Evolutionary conservation across 2,888 invertebrate species (phyloP).

Genomic region (Lathronympha strigana): DNA sequence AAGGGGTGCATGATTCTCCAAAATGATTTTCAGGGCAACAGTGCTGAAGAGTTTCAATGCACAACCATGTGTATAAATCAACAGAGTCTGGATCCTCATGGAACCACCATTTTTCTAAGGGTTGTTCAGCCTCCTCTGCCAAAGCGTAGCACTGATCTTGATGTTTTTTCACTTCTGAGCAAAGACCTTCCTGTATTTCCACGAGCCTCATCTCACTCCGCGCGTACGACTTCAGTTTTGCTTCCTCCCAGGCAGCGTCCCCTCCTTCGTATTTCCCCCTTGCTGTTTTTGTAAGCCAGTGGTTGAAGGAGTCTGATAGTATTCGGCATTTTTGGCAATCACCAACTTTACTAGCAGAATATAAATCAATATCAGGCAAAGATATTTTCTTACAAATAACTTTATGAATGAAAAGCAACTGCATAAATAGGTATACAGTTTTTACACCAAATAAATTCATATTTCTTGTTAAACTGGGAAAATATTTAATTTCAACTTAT

Average conservation of each 20-base stretch:
- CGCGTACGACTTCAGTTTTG: conserved; percentile 91
- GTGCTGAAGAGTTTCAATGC: conserved; percentile 89
- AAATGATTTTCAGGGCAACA: conserved; percentile 95
- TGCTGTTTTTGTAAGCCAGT: conserved; percentile 92
- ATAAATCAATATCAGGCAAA: conserved; percentile 45
- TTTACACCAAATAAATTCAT: conserved; percentile 37
- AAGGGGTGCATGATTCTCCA: conserved; percentile 91
- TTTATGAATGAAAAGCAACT: conserved; percentile 50
- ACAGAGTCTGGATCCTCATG: conserved; percentile 79
- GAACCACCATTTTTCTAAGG: conserved; percentile 96
- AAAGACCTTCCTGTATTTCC: conserved; percentile 95
- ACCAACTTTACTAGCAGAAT: conserved; percentile 44
- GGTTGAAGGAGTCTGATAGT: conserved; percentile 89
- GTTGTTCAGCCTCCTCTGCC: conserved; percentile 91
- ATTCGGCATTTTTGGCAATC: conserved; percentile 89
- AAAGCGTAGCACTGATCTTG: conserved; percentile 92
- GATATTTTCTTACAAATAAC: conserved; percentile 51
- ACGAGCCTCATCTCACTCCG: conserved; percentile 95
- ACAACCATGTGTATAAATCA: conserved; percentile 86
- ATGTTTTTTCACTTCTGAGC: conserved; percentile 87
- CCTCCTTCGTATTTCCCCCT: conserved; percentile 96
- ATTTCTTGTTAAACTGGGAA: conserved; percentile 8
- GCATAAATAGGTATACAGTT: conserved; percentile 43
- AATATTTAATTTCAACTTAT: conserved; percentile 1
- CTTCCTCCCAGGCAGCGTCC: conserved; percentile 96